These are phyloP conservation scores for Sebastes taczanowskii DNA, from an alignment of 2,797 vertebrate species.

Conservation along the genomic window DNA sequence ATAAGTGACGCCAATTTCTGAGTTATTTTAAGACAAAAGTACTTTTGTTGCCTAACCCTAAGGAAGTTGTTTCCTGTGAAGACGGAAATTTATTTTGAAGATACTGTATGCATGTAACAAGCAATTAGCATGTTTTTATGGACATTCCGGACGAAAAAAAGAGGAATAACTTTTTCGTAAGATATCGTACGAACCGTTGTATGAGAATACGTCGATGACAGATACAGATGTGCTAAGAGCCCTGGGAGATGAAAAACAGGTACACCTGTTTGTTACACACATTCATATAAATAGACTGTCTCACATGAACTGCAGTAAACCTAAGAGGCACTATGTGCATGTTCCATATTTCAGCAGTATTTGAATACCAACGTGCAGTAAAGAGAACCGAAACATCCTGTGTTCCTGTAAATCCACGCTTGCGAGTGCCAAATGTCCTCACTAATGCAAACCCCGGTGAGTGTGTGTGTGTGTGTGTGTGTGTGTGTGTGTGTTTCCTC, in stretches of 20 bases:
- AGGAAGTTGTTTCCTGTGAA: no score
- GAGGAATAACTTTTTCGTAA: no score
- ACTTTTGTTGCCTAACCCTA: no score
- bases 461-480: neutral
- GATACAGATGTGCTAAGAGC: neutral
- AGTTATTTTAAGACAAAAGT: no score
- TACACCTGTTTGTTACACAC: neutral
- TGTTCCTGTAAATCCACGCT: conserved; percentile 20
- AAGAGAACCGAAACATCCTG: conserved; percentile 1
- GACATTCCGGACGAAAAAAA: no score
- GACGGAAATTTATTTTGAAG: no score
- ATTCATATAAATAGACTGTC: neutral
- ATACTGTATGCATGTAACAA: no score
- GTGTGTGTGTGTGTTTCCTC: neutral
- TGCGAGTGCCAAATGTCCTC: neutral
- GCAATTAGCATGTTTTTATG: no score
- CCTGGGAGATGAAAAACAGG: neutral
- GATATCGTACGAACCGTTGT: no score
- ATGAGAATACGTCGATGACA: neutral
- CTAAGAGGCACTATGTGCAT: neutral
- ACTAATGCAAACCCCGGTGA: neutral
- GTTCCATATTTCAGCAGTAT: neutral
- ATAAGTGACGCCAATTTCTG: no score
- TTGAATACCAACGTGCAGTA: neutral
- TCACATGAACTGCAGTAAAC: conserved; percentile 7